Conservation (phyloP, 1,140 invertebrate genomes). For the Lordiphosa mommai region DNA sequence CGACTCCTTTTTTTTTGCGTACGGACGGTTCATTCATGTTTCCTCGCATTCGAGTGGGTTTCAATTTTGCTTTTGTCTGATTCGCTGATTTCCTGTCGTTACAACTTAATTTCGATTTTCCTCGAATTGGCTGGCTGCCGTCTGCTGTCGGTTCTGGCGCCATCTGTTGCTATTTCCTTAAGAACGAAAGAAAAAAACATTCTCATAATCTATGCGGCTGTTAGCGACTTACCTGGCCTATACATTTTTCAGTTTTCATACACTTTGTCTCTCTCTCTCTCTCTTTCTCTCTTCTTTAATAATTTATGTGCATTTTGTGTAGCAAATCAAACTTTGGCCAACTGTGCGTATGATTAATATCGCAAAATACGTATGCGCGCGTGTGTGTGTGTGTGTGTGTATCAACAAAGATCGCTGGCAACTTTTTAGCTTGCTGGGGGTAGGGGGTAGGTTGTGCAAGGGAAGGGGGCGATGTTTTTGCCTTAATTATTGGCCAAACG, state of each 20-base stretch:
- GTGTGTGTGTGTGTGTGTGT: not conserved
- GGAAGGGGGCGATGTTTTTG: slow-evolving; percentile 36
- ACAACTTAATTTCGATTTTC: slow-evolving; percentile 4
- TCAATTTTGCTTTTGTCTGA: slow-evolving; percentile 1
- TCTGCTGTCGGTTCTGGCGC: slow-evolving; percentile 2
- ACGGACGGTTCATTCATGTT: slow-evolving; percentile 3
- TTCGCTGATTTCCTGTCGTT: slow-evolving; percentile 7
- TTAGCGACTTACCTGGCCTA: not conserved
- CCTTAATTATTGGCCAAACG: slow-evolving; percentile 73
- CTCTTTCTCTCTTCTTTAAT: slow-evolving; percentile 14
- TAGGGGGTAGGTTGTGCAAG: not conserved
- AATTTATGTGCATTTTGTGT: slow-evolving; percentile 35
- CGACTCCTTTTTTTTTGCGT: too few relatives aligned
- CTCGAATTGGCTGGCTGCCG: slow-evolving; percentile 1
- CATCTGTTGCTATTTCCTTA: not conserved
- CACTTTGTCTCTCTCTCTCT: not conserved
- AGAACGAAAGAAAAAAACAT: too few relatives aligned
- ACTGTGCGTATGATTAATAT: slow-evolving; percentile 73
- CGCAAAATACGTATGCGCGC: slow-evolving; percentile 20
- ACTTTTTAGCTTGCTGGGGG: too few relatives aligned
- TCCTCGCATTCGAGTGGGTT: not conserved
- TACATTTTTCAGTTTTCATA: slow-evolving; percentile 12
- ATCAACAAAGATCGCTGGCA: too few relatives aligned
- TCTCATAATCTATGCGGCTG: too few relatives aligned
- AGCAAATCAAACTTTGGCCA: slow-evolving; percentile 28